Conservation (phyloP, 2,797 vertebrate species). For the Synaphobranchus kaupii region DNA sequence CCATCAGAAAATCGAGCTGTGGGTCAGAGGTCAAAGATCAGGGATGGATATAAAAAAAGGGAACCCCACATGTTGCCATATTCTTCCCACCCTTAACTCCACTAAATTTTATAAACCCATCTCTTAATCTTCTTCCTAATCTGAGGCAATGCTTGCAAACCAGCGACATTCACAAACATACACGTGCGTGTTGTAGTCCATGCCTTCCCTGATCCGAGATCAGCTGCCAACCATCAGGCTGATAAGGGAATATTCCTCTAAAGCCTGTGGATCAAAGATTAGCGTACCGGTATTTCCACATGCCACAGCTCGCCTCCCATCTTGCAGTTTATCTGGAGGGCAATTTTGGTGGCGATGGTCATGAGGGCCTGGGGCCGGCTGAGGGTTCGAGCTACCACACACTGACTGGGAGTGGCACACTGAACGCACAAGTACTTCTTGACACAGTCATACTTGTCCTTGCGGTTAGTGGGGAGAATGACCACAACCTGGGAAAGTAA, state of each 20-base stretch:
- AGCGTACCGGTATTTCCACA: constrained; percentile 91
- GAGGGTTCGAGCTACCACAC: constrained; percentile 85
- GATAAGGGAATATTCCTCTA: too few species aligned
- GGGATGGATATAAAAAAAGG: background rate
- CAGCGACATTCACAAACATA: background rate
- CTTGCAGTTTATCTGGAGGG: constrained; percentile 93
- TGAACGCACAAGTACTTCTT: constrained; percentile 94
- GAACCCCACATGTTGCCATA: background rate
- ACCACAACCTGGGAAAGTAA: constrained; percentile 81
- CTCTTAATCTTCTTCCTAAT: background rate
- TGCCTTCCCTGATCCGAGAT: too few species aligned
- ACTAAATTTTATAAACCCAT: background rate
- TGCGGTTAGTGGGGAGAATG: constrained; percentile 82
- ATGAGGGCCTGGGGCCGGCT: constrained; percentile 79
- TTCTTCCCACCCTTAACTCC: background rate
- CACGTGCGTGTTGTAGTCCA: background rate
- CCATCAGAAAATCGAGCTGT: constrained; percentile 91
- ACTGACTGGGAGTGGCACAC: constrained; percentile 91
- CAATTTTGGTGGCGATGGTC: constrained; percentile 92
- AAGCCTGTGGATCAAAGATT: constrained; percentile 46
- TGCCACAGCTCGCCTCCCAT: constrained; percentile 97
- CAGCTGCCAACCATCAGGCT: too few species aligned
- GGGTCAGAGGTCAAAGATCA: constrained; percentile 14
- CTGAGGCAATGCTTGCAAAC: background rate
- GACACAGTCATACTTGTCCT: constrained; percentile 89